Evolutionary conservation across 2,888 invertebrate genomes (phyloP).

Genomic region (Harpagoxenus sublaevis): DNA sequence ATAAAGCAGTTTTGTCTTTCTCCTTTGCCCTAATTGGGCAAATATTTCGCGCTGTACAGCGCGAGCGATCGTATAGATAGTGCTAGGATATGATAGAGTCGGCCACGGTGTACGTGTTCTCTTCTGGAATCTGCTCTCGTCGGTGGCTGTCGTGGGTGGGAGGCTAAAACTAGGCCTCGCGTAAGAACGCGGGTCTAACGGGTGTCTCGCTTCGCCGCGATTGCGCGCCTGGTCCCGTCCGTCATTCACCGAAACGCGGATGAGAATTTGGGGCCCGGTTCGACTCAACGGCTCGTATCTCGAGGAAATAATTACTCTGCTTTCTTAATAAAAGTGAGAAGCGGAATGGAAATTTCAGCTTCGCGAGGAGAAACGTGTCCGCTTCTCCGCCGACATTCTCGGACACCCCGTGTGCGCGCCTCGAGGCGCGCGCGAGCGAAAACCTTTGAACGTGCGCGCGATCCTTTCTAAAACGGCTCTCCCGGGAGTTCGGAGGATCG

Average conservation of each 20-base stretch:
- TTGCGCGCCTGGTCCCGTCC: neutral
- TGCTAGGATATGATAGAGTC: constrained; percentile 62
- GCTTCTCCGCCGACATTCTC: constrained; percentile 11
- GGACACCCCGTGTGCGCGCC: constrained; percentile 18
- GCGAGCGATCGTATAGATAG: constrained; percentile 65
- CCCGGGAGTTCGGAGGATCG: constrained; percentile 33
- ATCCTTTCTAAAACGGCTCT: constrained; percentile 54
- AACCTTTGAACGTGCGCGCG: constrained; percentile 28
- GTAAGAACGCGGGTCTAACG: constrained; percentile 75
- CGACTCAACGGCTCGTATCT: neutral
- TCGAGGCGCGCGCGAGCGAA: constrained; percentile 23
- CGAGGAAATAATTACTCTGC: neutral
- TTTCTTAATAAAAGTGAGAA: too few species aligned
- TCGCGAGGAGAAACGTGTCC: neutral
- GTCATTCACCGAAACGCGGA: constrained; percentile 16
- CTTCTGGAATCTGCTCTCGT: constrained; percentile 79
- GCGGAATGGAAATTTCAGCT: neutral
- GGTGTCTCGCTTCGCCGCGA: constrained; percentile 55
- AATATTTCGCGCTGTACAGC: constrained; percentile 16
- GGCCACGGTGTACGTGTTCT: constrained; percentile 64
- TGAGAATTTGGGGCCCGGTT: neutral
- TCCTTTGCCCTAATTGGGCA: neutral
- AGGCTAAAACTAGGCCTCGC: constrained; percentile 78
- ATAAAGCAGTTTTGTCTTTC: neutral
- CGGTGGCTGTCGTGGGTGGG: constrained; percentile 77